Percentiles rank a stretch among this genome's conserved stretches.
These are phyloP conservation scores for Macrostomum lignano DNA, from an alignment of 1,140 invertebrate species.

Conservation along the genomic window DNA sequence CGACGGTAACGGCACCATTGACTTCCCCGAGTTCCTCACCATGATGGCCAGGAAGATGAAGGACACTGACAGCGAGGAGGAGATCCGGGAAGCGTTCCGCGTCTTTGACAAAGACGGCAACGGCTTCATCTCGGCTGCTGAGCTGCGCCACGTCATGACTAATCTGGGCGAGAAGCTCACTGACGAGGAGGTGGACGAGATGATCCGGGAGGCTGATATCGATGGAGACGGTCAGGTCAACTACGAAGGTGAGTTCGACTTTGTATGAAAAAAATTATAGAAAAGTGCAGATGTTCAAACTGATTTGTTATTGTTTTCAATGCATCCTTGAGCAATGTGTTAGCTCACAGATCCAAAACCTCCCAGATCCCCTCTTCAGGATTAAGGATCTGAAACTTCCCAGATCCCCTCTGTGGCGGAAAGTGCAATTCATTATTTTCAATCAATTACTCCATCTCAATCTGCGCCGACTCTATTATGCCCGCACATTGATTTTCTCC, in stretches of 20 bases:
- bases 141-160: slow-evolving; percentile 44
- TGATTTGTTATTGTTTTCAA: too few relatives aligned
- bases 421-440: too few relatives aligned
- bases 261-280: too few relatives aligned
- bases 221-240: slow-evolving; percentile 40
- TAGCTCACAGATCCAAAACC: too few relatives aligned
- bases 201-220: slow-evolving; percentile 66
- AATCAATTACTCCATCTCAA: too few relatives aligned
- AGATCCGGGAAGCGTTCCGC: slow-evolving; percentile 89
- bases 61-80: slow-evolving; percentile 88
- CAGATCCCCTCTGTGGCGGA: too few relatives aligned
- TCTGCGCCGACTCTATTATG: too few relatives aligned
- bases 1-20: slow-evolving; percentile 85
- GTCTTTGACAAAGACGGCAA: slow-evolving; percentile 93
- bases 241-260: slow-evolving; percentile 16
- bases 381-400: too few relatives aligned
- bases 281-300: too few relatives aligned
- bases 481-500: too few relatives aligned
- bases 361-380: too few relatives aligned
- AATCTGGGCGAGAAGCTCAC: slow-evolving; percentile 64
- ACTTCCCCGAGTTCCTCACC: slow-evolving; percentile 71
- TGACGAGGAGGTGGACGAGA: slow-evolving; percentile 63
- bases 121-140: slow-evolving; percentile 35
- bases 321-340: too few relatives aligned
- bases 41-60: slow-evolving; percentile 97